phyloP scores from a whole-genome alignment of 2,888 invertebrate genomes.

The Drosophila fungiperda region DNA sequence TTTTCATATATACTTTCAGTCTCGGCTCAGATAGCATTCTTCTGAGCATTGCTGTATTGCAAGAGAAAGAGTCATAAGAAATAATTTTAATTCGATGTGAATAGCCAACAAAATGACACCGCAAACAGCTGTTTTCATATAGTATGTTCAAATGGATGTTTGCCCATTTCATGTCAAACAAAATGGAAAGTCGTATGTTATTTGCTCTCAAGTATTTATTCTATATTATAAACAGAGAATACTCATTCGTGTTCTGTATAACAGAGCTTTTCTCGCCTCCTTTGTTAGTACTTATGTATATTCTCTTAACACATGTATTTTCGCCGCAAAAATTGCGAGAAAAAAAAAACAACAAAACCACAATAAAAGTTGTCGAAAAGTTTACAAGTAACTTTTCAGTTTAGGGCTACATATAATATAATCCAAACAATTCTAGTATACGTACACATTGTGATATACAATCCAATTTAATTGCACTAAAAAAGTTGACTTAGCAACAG shows the following conservation, averaged over 20 bases:
- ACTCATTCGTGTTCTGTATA: neutral
- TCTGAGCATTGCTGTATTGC: neutral
- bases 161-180: constrained; percentile 27
- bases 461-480: constrained; percentile 52
- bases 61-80: neutral
- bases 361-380: constrained; percentile 9
- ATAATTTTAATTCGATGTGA: neutral
- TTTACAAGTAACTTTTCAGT: constrained; percentile 10
- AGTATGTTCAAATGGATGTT: neutral
- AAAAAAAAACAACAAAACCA: neutral
- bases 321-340: constrained; percentile 7
- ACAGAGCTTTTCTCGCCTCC: constrained; percentile 3
- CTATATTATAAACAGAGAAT: constrained; percentile 12
- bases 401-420: constrained; percentile 11
- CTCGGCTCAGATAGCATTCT: neutral
- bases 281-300: neutral
- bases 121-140: constrained; percentile 36
- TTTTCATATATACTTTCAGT: neutral
- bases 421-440: constrained; percentile 28
- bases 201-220: constrained; percentile 16
- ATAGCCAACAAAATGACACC: constrained; percentile 1
- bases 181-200: constrained; percentile 13
- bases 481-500: constrained; percentile 52
- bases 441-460: constrained; percentile 31
- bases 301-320: constrained; percentile 5